A percentile compares a stretch with the other conserved stretches of the same genome.
Conservation (phyloP, 2,888 invertebrate genomes). For the Harmothoe impar region DNA sequence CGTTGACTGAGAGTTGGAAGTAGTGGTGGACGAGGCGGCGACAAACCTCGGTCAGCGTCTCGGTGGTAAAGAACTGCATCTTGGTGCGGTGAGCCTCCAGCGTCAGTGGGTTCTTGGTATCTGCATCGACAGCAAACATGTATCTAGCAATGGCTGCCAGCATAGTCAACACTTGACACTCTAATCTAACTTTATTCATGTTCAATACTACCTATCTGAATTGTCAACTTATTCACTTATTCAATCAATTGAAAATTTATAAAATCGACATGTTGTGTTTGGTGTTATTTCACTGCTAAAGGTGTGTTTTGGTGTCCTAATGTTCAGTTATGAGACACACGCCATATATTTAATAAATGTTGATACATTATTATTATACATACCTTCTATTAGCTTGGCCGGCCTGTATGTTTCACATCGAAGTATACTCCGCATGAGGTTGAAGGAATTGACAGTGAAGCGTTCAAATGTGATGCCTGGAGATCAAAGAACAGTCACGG, state of each 20-base stretch:
- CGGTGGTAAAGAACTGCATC: slow-evolving; percentile 89
- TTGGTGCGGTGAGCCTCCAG: slow-evolving; percentile 89
- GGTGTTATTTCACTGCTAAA: too few relatives aligned
- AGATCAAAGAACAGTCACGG: slow-evolving; percentile 67
- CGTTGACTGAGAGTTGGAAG: slow-evolving; percentile 92
- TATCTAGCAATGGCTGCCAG: too few relatives aligned
- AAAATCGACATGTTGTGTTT: too few relatives aligned
- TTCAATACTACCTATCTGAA: too few relatives aligned
- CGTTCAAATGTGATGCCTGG: slow-evolving; percentile 89
- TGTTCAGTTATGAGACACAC: too few relatives aligned
- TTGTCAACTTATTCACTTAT: too few relatives aligned
- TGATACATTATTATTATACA: too few relatives aligned
- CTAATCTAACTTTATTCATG: too few relatives aligned
- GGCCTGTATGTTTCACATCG: slow-evolving; percentile 90
- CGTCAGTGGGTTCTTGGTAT: slow-evolving; percentile 81
- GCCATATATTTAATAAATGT: not conserved
- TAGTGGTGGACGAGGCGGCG: slow-evolving; percentile 93
- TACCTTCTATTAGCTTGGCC: slow-evolving; percentile 86
- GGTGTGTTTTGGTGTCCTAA: too few relatives aligned
- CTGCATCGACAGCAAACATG: slow-evolving; percentile 27
- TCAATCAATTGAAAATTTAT: too few relatives aligned
- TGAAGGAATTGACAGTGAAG: slow-evolving; percentile 94
- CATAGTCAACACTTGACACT: too few relatives aligned
- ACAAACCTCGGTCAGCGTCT: slow-evolving; percentile 91
- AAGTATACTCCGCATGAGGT: slow-evolving; percentile 93